Evolutionary conservation across 1,140 invertebrate species (phyloP), one percentile per base, ranked within the genome.

Genomic region (Radopholus similis): DNA sequence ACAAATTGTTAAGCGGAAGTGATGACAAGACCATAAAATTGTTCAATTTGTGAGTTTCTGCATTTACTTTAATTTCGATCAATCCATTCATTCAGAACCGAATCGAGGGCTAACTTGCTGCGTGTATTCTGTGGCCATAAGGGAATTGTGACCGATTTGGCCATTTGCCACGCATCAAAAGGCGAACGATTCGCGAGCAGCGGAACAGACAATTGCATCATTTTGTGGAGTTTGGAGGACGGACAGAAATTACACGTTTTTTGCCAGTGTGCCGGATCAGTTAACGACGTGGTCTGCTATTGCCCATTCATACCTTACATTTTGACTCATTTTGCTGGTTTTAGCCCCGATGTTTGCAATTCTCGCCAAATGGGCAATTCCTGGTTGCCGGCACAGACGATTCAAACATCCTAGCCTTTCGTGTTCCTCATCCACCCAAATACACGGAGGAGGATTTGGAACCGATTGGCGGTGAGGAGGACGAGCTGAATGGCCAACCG

Each of bases 11-110:
- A 32, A 58, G 56, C n/a, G 56, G 56, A 9, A 30, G 23, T 15
- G 56, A 58, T 15, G 56, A 58, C 56, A 58, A 58, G 34, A 58
- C 56, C n/a, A 15, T 58, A 23, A 58, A 58, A 58, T 26, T 58
- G 3, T 58, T 40, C 32, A 30, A 21, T 21, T 15, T 58, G 56
- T 23, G 44, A 15, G 40, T 42, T 42, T 42, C 15, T 15, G 15
- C 15, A 42, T 42, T 15, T 15, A 15, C 21, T 15, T 42, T 15
- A 21, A 42, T 15, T 15, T 15, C 40, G 40, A 42, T 15, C 15
- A 42, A 21, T 42, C 21, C 15, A 21, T 42, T 42, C n/a, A n/a
- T 42, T 42, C 21, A 42, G 40, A 42, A 42, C 40, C 37, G 56
- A 58, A 58, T 30, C 56, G 35, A 23, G 56, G n/a, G 56, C 37